Evolutionary conservation across 2,797 vertebrate species (phyloP).

Genomic region (Australoheros facetus): DNA sequence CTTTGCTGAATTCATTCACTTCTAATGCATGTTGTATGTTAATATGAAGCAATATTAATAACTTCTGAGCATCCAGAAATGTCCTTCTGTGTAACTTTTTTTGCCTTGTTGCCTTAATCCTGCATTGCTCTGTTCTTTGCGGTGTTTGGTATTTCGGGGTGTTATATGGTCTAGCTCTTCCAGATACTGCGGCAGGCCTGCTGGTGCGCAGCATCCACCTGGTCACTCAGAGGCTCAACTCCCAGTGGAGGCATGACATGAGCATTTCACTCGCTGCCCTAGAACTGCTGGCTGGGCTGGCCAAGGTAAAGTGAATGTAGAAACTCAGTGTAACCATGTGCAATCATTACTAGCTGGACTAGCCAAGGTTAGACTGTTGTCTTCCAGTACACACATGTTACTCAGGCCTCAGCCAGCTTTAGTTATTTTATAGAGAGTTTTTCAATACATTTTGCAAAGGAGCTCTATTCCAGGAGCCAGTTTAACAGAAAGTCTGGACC

Average conservation of each 20-base stretch:
- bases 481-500: neutral
- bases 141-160: slow-evolving; percentile 88
- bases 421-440: neutral
- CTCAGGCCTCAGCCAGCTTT: neutral
- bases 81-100: slow-evolving; percentile 4
- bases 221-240: slow-evolving; percentile 94
- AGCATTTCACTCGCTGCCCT: slow-evolving; percentile 95
- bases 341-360: neutral
- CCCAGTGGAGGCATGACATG: slow-evolving; percentile 96
- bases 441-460: neutral
- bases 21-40: slow-evolving; percentile 49
- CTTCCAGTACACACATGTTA: neutral
- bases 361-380: neutral
- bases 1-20: slow-evolving; percentile 15
- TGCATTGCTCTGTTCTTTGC: slow-evolving; percentile 81
- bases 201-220: slow-evolving; percentile 97
- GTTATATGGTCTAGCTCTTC: slow-evolving; percentile 89
- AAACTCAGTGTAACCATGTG: neutral
- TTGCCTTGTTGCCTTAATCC: slow-evolving; percentile 45
- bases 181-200: slow-evolving; percentile 96
- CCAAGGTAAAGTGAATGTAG: slow-evolving; percentile 84
- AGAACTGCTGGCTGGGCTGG: slow-evolving; percentile 93
- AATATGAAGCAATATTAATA: slow-evolving; percentile 9
- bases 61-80: neutral
- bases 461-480: neutral